Evolutionary conservation across 2,888 invertebrate species (phyloP), one percentile per base, ranked within the genome.

Genomic region (Prostheceraeus crozeri): DNA sequence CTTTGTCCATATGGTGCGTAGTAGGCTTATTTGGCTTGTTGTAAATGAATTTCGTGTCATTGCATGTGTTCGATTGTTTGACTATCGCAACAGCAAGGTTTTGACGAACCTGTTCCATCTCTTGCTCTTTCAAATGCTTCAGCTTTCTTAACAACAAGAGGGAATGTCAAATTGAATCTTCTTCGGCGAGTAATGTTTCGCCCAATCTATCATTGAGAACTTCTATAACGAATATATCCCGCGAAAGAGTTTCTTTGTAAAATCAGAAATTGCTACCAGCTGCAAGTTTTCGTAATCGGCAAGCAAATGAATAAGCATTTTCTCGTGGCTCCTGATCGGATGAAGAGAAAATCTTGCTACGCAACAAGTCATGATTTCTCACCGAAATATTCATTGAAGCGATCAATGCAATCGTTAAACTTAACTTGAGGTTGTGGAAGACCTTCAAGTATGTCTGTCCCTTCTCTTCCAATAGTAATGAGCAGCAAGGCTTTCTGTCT

Each of bases 381-480:
- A 10, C n/a, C 33, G 33, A 33, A 33, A 33, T 33, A 33, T 10
- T 33, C 33, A n/a, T 33, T n/a, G 8, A 33, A n/a, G 33, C 33
- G n/a, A n/a, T 33, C 33, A 33, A 33, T 33, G n/a, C 8, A 33
- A 33, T 33, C 33, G n/a, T n/a, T n/a, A n/a, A 10, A 33, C 8
- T 10, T 33, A n/a, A 10, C 33, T 33, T 33, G 8, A 33, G 33
- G 33, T 10, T 33, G 10, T 10, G 8, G n/a, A n/a, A 33, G 33
- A 33, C 33, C 33, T 33, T 33, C 33, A n/a, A 33, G 33, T 33
- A 33, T 33, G 33, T 33, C 33, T 33, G 33, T 33, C 8, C 33
- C 33, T n/a, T 33, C 33, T 33, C 33, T 33, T 8, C 33, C 33
- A n/a, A 33, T 33, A n/a, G 33, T 33, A 10, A 33, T 33, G n/a